Conservation (phyloP, 2,888 invertebrate genomes). For the Aelia acuminata region DNA sequence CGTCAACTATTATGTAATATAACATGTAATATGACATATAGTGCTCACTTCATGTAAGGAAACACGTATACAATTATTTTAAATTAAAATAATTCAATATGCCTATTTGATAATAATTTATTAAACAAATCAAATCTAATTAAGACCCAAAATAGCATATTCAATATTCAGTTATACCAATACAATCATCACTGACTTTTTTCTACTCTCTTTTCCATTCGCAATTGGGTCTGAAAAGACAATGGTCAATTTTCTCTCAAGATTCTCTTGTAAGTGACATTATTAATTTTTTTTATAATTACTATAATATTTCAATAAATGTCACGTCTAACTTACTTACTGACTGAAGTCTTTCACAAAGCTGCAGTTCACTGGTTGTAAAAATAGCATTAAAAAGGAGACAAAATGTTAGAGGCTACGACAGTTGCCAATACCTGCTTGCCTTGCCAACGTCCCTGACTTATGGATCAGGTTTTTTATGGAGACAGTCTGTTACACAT, state of each 20-base stretch:
- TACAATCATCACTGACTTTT: too few relatives aligned
- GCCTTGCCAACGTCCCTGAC: slow-evolving; percentile 46
- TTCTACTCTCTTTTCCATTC: too few relatives aligned
- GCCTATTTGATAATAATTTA: background rate
- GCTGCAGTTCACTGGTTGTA: background rate
- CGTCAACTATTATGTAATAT: too few relatives aligned
- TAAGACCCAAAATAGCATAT: too few relatives aligned
- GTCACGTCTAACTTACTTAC: too few relatives aligned
- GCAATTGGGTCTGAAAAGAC: background rate
- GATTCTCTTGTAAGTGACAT: too few relatives aligned
- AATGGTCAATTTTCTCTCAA: background rate
- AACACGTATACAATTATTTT: background rate
- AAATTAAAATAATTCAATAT: background rate
- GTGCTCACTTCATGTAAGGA: too few relatives aligned
- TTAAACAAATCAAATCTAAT: too few relatives aligned
- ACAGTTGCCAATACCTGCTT: background rate
- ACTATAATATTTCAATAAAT: too few relatives aligned
- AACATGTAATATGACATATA: background rate
- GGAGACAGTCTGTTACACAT: slow-evolving; percentile 10
- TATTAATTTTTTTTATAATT: too few relatives aligned
- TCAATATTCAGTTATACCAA: too few relatives aligned
- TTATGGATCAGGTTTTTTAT: slow-evolving; percentile 23
- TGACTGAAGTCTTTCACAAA: too few relatives aligned
- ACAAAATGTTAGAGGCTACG: background rate
- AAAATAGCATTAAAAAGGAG: background rate